A percentile compares a stretch with the other conserved stretches of the same genome.
phyloP scores from a whole-genome alignment of 2,888 invertebrate genomes.

The Sussaba pulchella region DNA sequence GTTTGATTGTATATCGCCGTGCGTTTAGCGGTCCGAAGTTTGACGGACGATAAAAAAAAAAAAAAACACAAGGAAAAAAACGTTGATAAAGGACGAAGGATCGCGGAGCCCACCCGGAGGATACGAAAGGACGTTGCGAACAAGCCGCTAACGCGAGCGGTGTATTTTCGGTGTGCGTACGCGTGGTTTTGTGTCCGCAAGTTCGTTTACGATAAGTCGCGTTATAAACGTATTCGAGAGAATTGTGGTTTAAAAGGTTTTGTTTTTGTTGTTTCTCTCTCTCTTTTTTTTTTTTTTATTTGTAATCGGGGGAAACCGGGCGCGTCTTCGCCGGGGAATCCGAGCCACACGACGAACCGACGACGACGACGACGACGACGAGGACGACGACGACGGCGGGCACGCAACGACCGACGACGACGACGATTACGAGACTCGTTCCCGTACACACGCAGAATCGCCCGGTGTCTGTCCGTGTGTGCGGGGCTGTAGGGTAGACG shows the following conservation, averaged over 20 bases:
- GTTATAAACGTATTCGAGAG: too few relatives aligned
- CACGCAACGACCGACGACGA: conserved; percentile 44
- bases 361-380: conserved; percentile 40
- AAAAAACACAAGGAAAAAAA: neutral
- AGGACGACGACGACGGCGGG: conserved; percentile 47
- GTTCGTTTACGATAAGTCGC: too few relatives aligned
- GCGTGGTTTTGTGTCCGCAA: too few relatives aligned
- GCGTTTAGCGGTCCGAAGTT: too few relatives aligned
- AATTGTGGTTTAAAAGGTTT: neutral
- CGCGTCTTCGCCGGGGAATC: conserved; percentile 67
- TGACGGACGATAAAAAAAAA: too few relatives aligned
- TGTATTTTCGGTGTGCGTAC: too few relatives aligned
- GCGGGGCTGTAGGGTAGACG: neutral
- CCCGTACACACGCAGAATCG: neutral
- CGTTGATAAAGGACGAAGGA: conserved; percentile 53
- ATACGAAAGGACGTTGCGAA: too few relatives aligned
- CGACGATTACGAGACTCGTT: conserved; percentile 37
- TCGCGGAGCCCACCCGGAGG: too few relatives aligned
- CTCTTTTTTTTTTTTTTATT: neutral
- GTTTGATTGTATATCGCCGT: too few relatives aligned
- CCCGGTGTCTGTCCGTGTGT: neutral
- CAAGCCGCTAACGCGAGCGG: too few relatives aligned
- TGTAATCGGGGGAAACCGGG: conserved; percentile 49
- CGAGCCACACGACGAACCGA: conserved; percentile 55
- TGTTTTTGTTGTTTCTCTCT: conserved; percentile 5